phyloP scores from a whole-genome alignment of 2,113 vertebrate species.

The Tychaedon coryphoeus region DNA sequence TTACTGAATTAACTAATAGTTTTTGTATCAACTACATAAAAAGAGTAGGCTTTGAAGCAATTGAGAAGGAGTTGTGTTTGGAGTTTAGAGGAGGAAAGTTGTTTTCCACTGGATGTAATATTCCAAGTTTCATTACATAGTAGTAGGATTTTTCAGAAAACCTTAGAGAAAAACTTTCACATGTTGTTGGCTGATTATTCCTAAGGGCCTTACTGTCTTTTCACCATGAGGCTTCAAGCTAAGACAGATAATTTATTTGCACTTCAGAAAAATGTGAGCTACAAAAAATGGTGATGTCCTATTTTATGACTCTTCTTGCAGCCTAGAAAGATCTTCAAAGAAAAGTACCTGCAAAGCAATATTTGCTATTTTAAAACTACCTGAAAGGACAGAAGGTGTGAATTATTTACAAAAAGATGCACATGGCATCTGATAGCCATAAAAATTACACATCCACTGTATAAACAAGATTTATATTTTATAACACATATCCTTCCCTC shows the following conservation, averaged over 20 bases:
- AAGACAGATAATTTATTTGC: background rate
- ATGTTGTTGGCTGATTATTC: background rate
- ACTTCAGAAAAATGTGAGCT: background rate
- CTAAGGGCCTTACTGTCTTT: background rate
- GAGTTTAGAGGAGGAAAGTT: background rate
- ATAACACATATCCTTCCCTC: background rate
- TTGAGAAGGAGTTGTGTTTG: background rate
- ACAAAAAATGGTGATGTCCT: background rate
- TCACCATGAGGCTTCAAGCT: background rate
- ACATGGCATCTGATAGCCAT: background rate
- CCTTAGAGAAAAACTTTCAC: background rate
- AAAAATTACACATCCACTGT: background rate
- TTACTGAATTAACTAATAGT: background rate
- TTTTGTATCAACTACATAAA: background rate
- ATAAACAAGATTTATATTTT: background rate
- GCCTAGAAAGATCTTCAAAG: background rate
- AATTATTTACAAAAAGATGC: background rate
- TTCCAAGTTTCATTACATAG: background rate
- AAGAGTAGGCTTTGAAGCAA: background rate
- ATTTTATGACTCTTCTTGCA: background rate
- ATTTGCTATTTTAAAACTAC: background rate
- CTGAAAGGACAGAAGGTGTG: background rate
- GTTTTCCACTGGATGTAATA: background rate
- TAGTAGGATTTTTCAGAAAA: background rate
- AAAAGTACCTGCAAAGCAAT: background rate